A percentile compares a stretch with the other conserved stretches of the same genome.
Conservation (phyloP, 1,140 invertebrate species). For the Danaus plexippus region DNA sequence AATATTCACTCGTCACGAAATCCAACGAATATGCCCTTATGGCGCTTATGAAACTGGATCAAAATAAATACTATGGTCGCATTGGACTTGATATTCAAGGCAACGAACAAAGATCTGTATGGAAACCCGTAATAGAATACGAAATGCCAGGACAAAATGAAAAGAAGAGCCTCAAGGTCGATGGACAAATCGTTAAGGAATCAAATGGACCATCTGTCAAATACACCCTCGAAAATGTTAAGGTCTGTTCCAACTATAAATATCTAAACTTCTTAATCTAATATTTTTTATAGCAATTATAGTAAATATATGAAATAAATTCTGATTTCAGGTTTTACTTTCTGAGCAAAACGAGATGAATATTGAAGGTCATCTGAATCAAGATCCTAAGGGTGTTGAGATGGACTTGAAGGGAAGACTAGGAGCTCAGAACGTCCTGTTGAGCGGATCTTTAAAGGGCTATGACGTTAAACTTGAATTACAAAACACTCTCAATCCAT, state of each 20-base stretch:
- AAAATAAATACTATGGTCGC: constrained; percentile 74
- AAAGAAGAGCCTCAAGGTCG: constrained; percentile 47
- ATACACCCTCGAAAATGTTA: constrained; percentile 50
- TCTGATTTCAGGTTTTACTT: constrained; percentile 21
- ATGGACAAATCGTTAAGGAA: constrained; percentile 51
- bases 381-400: constrained; percentile 48
- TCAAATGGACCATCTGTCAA: constrained; percentile 42
- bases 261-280: not conserved
- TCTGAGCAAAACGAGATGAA: constrained; percentile 45
- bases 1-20: constrained; percentile 71
- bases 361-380: constrained; percentile 68
- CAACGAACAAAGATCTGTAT: constrained; percentile 66
- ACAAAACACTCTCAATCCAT: constrained; percentile 72
- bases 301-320: not conserved
- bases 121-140: constrained; percentile 80
- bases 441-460: constrained; percentile 57
- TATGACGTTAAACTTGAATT: constrained; percentile 64
- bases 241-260: constrained; percentile 17
- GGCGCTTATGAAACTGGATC: constrained; percentile 73
- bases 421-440: constrained; percentile 59
- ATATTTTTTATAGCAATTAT: too few species aligned
- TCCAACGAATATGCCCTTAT: constrained; percentile 72
- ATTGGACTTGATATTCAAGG: constrained; percentile 75
- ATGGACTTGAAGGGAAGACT: constrained; percentile 72
- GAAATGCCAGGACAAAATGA: constrained; percentile 73